Base-by-base conservation (phyloP, 2,888 invertebrate genomes). In the Leptopilina myrica region DNA sequence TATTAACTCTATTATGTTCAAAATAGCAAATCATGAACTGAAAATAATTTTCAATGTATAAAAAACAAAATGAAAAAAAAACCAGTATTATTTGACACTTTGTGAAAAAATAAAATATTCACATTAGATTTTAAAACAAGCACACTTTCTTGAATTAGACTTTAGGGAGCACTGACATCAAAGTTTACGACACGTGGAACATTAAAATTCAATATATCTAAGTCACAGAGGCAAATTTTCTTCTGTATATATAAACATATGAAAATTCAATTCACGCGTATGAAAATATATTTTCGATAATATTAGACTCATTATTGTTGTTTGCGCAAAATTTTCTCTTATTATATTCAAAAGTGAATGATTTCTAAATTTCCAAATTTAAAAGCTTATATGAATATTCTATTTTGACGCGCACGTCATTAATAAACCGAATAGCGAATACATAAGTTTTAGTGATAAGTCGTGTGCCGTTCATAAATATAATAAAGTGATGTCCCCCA, bases 151-250 rank as follows among this genome's bases (percentile, higher is more conserved):
- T 69, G 49, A 46, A 53, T 69, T 73, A 73, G 69, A 73, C 14
- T 56, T 73, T 15, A 11, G 69, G 46, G 79, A 78, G 81, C 77
- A 81, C 56, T 76, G 84, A 81, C 81, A 79, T 64, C 65, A 49
- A 78, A 82, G 84, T 84, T 84, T 84, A 79, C 78, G 69, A 76
- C 79, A 76, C 75, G 77, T 78, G 79, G 56, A 43, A 67, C 56
- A 15, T 73, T 73, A 26, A 56, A 73, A 53, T 53, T n/a, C 26
- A 53, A 73, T 53, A 73, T 26, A 73, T 73, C 69, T 33, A 73
- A 53, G 14, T 8, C 53, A 33, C 33, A 14, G 12, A 33, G 20
- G 56, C 20, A 59, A 12, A 14, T 12, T 8, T n/a, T 7, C 15
- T 59, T 20, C 0, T 20, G 20, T 20, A 20, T 20, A n/a, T 20